A percentile compares a stretch with the other conserved stretches of the same genome.
Evolutionary conservation across 2,113 vertebrate genomes (phyloP).

Genomic region (Limanda limanda): DNA sequence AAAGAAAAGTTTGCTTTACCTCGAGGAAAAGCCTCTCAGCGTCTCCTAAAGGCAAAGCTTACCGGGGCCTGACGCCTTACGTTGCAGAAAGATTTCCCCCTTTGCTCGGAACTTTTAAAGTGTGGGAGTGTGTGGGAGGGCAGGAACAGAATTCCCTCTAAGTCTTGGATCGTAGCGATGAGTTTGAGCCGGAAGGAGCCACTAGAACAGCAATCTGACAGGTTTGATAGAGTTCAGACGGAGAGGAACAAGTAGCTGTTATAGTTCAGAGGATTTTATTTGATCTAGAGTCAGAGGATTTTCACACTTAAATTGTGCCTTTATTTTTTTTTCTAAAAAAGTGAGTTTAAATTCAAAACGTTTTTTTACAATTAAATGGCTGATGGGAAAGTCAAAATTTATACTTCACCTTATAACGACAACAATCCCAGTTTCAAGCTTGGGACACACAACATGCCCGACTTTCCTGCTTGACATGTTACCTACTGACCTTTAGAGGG

Average conservation of each 20-base stretch:
- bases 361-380: too few species aligned
- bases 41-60: slow-evolving; percentile 40
- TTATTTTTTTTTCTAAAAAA: background rate
- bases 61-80: slow-evolving; percentile 37
- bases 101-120: slow-evolving; percentile 37
- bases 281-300: background rate
- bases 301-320: background rate
- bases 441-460: too few species aligned
- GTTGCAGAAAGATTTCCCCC: slow-evolving; percentile 34
- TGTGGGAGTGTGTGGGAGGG: slow-evolving; percentile 36
- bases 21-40: slow-evolving; percentile 43
- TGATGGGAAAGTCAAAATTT: too few species aligned
- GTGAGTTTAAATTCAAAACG: too few species aligned
- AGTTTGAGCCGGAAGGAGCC: slow-evolving; percentile 61
- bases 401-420: too few species aligned
- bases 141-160: too few species aligned
- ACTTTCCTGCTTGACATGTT: too few species aligned
- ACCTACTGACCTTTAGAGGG: too few species aligned
- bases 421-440: too few species aligned
- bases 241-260: slow-evolving; percentile 24
- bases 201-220: slow-evolving; percentile 44
- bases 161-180: slow-evolving; percentile 1
- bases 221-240: slow-evolving; percentile 45
- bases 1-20: slow-evolving; percentile 37
- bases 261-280: slow-evolving; percentile 1